Conservation (phyloP, 2,888 invertebrate species). For the Hipparchia sbordonii region DNA sequence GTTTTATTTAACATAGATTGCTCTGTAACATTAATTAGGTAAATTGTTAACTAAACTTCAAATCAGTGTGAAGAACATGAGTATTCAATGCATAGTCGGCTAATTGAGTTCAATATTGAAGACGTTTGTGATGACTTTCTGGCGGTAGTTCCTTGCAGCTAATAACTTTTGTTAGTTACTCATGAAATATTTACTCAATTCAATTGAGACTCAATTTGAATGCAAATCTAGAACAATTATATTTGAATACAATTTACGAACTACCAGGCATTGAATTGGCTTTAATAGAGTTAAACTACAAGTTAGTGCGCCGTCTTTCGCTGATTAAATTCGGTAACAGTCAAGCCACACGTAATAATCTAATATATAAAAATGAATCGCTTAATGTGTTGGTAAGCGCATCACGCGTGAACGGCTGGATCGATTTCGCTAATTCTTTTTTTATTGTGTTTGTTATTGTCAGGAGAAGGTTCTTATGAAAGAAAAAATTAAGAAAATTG, state of each 20-base stretch:
- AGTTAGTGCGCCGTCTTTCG: background rate
- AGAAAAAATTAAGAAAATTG: too few relatives aligned
- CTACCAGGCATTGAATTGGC: slow-evolving; percentile 3
- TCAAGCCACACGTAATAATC: too few relatives aligned
- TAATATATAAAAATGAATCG: too few relatives aligned
- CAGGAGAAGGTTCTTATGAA: too few relatives aligned
- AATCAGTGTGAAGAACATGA: too few relatives aligned
- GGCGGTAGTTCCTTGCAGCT: background rate
- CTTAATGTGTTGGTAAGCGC: too few relatives aligned
- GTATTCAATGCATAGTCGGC: background rate
- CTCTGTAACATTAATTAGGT: too few relatives aligned
- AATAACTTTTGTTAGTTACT: background rate
- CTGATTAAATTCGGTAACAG: background rate
- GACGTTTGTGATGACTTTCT: background rate
- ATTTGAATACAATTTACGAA: background rate
- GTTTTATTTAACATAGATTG: too few relatives aligned
- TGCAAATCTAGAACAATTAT: slow-evolving; percentile 18
- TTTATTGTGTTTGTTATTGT: too few relatives aligned
- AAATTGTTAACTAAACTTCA: too few relatives aligned
- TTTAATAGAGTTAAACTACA: slow-evolving; percentile 5
- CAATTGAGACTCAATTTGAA: slow-evolving; percentile 14
- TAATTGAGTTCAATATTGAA: background rate
- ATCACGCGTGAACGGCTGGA: too few relatives aligned
- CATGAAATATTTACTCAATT: slow-evolving; percentile 7
- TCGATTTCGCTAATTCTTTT: too few relatives aligned